These are phyloP conservation scores for Trimorus sp. DNA, from an alignment of 2,888 invertebrate species.

Conservation along the genomic window DNA sequence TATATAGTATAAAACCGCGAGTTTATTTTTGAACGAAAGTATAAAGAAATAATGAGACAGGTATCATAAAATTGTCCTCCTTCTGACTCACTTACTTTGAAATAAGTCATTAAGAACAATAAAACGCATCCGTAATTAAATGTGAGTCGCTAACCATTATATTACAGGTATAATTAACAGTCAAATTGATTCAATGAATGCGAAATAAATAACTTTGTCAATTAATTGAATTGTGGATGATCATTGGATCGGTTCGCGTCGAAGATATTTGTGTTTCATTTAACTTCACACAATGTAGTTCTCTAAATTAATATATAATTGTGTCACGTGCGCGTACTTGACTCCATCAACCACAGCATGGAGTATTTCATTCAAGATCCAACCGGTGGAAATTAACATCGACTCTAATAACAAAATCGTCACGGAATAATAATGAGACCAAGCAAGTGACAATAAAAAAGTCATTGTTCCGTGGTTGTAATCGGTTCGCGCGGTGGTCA, in stretches of 20 bases:
- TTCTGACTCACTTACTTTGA: no score
- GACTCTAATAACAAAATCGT: conserved; percentile 39
- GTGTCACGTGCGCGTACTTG: conserved; percentile 39
- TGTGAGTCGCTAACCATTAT: neutral
- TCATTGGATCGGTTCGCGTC: conserved; percentile 28
- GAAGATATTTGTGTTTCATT: conserved; percentile 51
- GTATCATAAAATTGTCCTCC: no score
- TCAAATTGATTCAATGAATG: conserved; percentile 28
- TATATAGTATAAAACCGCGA: no score
- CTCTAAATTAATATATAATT: conserved; percentile 52
- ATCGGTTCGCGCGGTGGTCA: no score
- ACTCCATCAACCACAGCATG: conserved; percentile 33
- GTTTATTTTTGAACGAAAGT: no score
- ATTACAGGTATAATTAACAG: conserved; percentile 21
- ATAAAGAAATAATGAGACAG: no score
- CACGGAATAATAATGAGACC: neutral
- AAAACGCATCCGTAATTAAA: conserved; percentile 15
- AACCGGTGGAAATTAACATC: conserved; percentile 32
- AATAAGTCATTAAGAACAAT: neutral
- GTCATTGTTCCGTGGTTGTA: no score
- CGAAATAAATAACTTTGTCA: conserved; percentile 36
- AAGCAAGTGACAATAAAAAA: no score
- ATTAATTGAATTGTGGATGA: conserved; percentile 47
- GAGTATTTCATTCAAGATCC: conserved; percentile 39
- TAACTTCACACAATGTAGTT: conserved; percentile 27